Evolutionary conservation across 2,797 vertebrate genomes (phyloP), one percentile per base, ranked within the genome.

Genomic region (Glyptemys insculpta): DNA sequence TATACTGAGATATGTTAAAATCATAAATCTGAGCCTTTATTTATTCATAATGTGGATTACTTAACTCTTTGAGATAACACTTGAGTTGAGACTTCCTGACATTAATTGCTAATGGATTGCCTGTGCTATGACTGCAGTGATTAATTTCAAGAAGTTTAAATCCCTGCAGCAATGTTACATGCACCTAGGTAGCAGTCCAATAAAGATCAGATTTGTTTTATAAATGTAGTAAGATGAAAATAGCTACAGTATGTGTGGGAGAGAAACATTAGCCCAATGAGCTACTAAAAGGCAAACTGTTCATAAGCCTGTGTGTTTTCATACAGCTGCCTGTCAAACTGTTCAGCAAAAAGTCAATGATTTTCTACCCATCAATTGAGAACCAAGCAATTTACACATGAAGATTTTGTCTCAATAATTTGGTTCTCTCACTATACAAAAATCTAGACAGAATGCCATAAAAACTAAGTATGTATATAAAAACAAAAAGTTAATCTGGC

Each of bases 281-380:
- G 53, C 59, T 87, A 81, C 29, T 65, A n/a, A 88, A 88, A 94
- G 44, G 82, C 87, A 95, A 92, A 92, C 68, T 81, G 96, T 82
- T 89, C 87, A 92, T 83, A 86, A 52, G 87, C 79, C 79, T 94
- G 83, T 6, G 0, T 76, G 59, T 82, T 50, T 93, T 94, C 93
- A 94, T 95, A 94, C 92, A 74, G 95, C 90, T 95, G 84, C 93
- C 83, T 95, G 86, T 94, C 95, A 95, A 92, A 89, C 44, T 93
- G 59, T 41, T 91, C 47, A 94, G 82, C 62, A 92, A 96, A 93
- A 94, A 91, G 27, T n/a, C 52, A 37, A 14, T 31, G 81, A 41
- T 89, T 65, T 53, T 96, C 52, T 57, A 68, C 7, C 53, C 54
- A 91, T 76, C 74, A n/a, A 65, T 72, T 0, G 0, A 87, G 87